Base-by-base conservation (phyloP, 1,140 invertebrate species). In the Pissodes strobi region DNA sequence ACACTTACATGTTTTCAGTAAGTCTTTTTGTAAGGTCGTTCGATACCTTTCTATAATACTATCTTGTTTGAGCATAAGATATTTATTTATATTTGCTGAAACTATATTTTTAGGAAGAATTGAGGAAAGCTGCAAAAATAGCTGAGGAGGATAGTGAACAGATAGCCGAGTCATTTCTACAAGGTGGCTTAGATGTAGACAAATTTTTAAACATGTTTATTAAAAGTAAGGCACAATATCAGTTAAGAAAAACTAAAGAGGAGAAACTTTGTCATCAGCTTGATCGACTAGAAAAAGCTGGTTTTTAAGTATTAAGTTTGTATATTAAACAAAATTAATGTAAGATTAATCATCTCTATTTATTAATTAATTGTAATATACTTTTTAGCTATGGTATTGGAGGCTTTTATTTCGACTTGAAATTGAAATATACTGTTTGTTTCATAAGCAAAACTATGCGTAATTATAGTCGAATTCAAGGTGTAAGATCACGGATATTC, bases 251-350 rank as follows among this genome's bases (percentile, higher is more conserved):
- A 70, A 88, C 88, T 2, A 88, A 90, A 74, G 88, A 91, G 70
- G 90, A 92, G 70, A 86, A 90, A 66, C 74, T 92, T 15, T 83
- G 86, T 1, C 86, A 88, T 68, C 90, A 92, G 69, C 74, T 92
- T 2, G 85, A 84, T 65, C 86, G 86, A 67, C 72, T 88, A 17
- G 83, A 88, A 75, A 82, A 84, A 67, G 85, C 86, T 63, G 85
- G 86, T 25, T 85, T 83, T 72, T 85, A 72, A 9, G 9, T 5
- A 27, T 5, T 27, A 3, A 27, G n/a, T n/a, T n/a, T n/a, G n/a
- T n/a, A n/a, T n/a, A n/a, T n/a, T n/a, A n/a, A n/a, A n/a, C n/a
- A n/a, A n/a, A n/a, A n/a, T n/a, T n/a, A n/a, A n/a, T n/a, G n/a
- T n/a, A n/a, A n/a, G n/a, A n/a, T n/a, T n/a, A n/a, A n/a, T n/a